Percentiles rank a stretch among this genome's conserved stretches.
Conservation (phyloP, 2,113 vertebrate species). For the Melanerpes formicivorus region DNA sequence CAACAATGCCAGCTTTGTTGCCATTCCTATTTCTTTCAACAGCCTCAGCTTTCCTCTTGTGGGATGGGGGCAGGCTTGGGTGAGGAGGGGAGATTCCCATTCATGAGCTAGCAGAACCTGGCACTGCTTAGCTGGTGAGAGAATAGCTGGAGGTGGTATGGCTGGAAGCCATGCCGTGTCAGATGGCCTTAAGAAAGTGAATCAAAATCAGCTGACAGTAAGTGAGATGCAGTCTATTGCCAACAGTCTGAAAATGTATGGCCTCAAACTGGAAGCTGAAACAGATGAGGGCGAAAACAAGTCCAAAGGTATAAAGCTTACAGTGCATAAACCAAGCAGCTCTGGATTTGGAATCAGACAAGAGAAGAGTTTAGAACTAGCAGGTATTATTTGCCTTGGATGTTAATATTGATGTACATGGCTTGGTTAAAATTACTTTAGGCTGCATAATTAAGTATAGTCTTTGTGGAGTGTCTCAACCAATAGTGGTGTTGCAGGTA, state of each 20-base stretch:
- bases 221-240: conserved; percentile 18
- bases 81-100: conserved; percentile 30
- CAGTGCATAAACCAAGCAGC: conserved; percentile 16
- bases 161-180: conserved; percentile 25
- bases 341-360: conserved; percentile 5
- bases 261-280: conserved; percentile 56
- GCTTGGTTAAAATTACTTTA: background rate
- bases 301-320: conserved; percentile 52
- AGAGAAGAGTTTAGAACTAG: background rate
- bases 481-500: background rate
- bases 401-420: background rate
- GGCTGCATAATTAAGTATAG: background rate
- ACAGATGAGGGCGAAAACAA: conserved; percentile 48
- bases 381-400: conserved; percentile 24
- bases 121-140: conserved; percentile 23
- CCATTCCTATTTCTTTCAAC: conserved; percentile 32
- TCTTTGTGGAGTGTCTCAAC: background rate
- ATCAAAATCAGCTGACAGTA: conserved; percentile 41
- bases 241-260: conserved; percentile 32
- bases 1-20: conserved; percentile 54
- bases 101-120: conserved; percentile 37
- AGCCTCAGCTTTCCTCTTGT: conserved; percentile 21
- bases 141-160: conserved; percentile 26
- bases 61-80: background rate
- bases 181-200: conserved; percentile 40